Conservation (phyloP, 2,797 vertebrate species). For the Ptychadena robeensis region DNA sequence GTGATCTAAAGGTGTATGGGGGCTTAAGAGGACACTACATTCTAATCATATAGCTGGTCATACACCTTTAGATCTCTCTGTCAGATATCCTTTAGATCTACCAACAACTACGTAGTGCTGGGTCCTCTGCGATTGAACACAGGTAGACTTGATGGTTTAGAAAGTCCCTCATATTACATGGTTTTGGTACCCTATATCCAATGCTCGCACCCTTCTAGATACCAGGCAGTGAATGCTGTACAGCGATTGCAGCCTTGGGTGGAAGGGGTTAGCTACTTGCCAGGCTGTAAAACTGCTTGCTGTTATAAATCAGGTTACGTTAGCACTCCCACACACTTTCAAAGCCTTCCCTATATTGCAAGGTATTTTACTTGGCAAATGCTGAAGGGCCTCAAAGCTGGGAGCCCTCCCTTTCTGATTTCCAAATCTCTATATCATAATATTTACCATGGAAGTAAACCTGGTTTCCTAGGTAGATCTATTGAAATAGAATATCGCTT, state of each 20-base stretch:
- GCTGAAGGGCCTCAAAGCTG: not conserved
- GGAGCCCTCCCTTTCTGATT: conserved; percentile 38
- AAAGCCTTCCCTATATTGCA: conserved; percentile 40
- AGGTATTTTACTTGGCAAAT: conserved; percentile 58
- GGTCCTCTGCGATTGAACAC: too few species aligned
- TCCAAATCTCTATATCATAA: conserved; percentile 54
- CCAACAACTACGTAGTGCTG: too few species aligned
- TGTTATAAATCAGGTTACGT: conserved; percentile 43
- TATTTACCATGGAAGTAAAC: conserved; percentile 54
- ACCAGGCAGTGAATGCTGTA: not conserved
- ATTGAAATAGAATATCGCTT: conserved; percentile 13
- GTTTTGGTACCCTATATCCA: too few species aligned
- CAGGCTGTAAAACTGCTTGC: conserved; percentile 23
- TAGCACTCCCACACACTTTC: conserved; percentile 55
- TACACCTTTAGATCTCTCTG: too few species aligned
- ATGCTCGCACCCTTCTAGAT: too few species aligned
- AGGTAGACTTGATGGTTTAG: too few species aligned
- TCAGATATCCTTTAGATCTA: too few species aligned
- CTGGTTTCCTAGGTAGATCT: conserved; percentile 24
- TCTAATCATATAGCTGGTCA: too few species aligned
- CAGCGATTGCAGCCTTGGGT: not conserved
- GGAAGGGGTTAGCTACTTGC: conserved; percentile 31
- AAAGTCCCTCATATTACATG: too few species aligned
- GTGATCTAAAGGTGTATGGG: too few species aligned
- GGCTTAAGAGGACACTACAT: too few species aligned